Evolutionary conservation across 1,140 invertebrate species (phyloP).

Genomic region (Amphibalanus amphitrite): DNA sequence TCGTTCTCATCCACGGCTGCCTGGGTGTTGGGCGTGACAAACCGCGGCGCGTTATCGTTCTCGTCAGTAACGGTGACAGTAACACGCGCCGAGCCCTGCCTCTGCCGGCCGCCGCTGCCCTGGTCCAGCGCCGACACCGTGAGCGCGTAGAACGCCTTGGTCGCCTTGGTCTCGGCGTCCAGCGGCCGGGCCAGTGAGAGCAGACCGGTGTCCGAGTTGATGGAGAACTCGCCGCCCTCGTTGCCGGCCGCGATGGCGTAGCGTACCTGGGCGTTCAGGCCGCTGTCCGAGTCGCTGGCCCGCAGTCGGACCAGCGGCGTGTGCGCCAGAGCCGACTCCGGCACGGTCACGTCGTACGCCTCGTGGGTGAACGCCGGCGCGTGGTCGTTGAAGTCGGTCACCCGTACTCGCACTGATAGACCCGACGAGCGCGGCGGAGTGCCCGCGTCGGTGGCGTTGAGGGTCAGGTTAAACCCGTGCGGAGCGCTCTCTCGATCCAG

Average conservation of each 20-base stretch:
- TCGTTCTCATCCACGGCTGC: constrained; percentile 60
- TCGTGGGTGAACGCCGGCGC: constrained; percentile 72
- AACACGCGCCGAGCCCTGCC: constrained; percentile 75
- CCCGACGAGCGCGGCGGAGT: constrained; percentile 52
- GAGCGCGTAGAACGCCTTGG: constrained; percentile 63
- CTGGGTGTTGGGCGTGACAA: constrained; percentile 42
- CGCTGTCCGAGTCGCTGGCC: constrained; percentile 66
- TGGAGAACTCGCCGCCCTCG: constrained; percentile 65
- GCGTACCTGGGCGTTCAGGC: constrained; percentile 60
- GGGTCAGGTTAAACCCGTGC: constrained; percentile 65
- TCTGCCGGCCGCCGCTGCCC: constrained; percentile 59
- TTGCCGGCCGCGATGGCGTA: constrained; percentile 84
- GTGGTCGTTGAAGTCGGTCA: constrained; percentile 69
- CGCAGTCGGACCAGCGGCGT: constrained; percentile 70
- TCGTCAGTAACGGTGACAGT: constrained; percentile 68
- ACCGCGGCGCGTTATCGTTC: constrained; percentile 82
- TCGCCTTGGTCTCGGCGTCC: constrained; percentile 66
- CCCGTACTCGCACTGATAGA: constrained; percentile 49
- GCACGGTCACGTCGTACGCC: constrained; percentile 68
- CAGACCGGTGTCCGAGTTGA: constrained; percentile 75
- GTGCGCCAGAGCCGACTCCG: constrained; percentile 71
- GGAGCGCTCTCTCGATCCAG: constrained; percentile 55
- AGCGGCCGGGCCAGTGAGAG: constrained; percentile 63
- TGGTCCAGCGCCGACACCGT: constrained; percentile 80
- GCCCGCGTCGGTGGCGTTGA: constrained; percentile 67